Evolutionary conservation across 2,888 invertebrate species (phyloP).

Genomic region (Coelinius sp.): DNA sequence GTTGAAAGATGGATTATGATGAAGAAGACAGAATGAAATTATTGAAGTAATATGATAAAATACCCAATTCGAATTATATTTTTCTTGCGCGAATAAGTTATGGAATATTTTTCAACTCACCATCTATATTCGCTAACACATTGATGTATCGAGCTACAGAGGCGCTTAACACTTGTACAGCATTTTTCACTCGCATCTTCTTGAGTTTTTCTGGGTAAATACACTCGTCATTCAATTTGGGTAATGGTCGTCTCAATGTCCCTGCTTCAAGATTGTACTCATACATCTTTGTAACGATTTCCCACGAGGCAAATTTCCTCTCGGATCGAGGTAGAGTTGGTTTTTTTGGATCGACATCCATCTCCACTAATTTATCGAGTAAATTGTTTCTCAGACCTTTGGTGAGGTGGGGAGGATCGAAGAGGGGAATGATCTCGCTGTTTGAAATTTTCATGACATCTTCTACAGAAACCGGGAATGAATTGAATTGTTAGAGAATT

Average conservation of each 20-base stretch:
- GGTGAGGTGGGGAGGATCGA: background rate
- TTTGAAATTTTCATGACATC: background rate
- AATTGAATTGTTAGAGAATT: background rate
- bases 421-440: background rate
- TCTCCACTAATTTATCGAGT: background rate
- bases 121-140: background rate
- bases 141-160: background rate
- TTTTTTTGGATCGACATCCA: background rate
- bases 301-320: background rate
- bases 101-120: background rate
- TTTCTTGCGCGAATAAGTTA: too few relatives aligned
- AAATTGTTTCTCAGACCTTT: background rate
- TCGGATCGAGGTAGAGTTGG: background rate
- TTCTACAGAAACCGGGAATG: background rate
- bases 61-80: too few relatives aligned
- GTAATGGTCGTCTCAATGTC: background rate
- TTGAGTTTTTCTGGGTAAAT: background rate
- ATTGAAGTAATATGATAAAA: too few relatives aligned
- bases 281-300: background rate
- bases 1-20: too few relatives aligned
- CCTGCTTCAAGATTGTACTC: background rate
- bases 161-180: background rate
- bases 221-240: background rate
- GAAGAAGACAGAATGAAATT: too few relatives aligned
- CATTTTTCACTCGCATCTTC: background rate